Conservation (phyloP, 1,140 invertebrate species). For the Telenomus remus region DNA sequence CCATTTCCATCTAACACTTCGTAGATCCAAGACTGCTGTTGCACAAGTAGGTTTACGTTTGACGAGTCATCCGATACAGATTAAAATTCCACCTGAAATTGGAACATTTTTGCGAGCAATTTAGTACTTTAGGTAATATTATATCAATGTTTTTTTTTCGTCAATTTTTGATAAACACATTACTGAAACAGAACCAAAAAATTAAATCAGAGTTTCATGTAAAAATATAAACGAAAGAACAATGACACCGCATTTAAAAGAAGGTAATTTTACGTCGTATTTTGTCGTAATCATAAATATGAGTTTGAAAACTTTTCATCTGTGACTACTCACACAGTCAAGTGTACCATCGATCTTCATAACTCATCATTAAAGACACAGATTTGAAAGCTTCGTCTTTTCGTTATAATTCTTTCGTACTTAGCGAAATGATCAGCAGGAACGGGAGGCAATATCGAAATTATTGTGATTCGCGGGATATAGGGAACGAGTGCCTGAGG, state of each 20-base stretch:
- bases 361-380: conserved; percentile 46
- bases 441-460: conserved; percentile 74
- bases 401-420: conserved; percentile 63
- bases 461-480: conserved; percentile 72
- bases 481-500: conserved; percentile 63
- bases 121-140: too few relatives aligned
- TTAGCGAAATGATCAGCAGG: conserved; percentile 72
- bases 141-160: too few relatives aligned
- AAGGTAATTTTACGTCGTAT: too few relatives aligned
- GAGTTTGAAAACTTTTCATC: conserved; percentile 5
- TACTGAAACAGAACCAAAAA: too few relatives aligned
- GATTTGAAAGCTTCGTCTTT: conserved; percentile 46
- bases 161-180: too few relatives aligned
- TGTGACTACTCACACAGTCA: not conserved
- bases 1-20: conserved; percentile 38
- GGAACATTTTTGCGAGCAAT: too few relatives aligned
- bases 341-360: conserved; percentile 39
- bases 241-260: too few relatives aligned
- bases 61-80: conserved; percentile 6
- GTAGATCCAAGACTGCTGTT: conserved; percentile 10
- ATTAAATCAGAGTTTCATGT: too few relatives aligned
- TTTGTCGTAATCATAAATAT: not conserved
- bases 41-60: conserved; percentile 5
- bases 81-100: not conserved
- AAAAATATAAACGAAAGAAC: too few relatives aligned